Conservation (phyloP, 2,888 invertebrate genomes). For the Molorchus minor region DNA sequence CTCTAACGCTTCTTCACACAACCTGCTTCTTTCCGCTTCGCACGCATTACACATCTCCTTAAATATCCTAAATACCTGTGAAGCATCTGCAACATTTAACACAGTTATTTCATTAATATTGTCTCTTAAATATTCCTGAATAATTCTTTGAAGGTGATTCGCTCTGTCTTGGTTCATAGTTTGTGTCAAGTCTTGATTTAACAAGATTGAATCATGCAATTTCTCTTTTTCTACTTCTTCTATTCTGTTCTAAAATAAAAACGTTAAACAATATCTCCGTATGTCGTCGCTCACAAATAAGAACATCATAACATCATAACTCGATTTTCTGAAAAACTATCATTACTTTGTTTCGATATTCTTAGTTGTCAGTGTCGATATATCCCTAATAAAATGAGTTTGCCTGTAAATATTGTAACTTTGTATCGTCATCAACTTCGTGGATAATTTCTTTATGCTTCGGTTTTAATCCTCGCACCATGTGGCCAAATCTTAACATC, state of each 20-base stretch:
- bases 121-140: slow-evolving; percentile 57
- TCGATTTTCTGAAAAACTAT: no score
- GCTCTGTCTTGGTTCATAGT: slow-evolving; percentile 56
- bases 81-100: slow-evolving; percentile 57
- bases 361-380: not conserved
- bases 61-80: slow-evolving; percentile 55
- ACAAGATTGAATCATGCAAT: slow-evolving; percentile 56
- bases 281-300: no score
- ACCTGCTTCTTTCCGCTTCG: slow-evolving; percentile 43
- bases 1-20: slow-evolving; percentile 12
- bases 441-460: slow-evolving; percentile 35
- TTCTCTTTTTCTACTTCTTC: slow-evolving; percentile 53
- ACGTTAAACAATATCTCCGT: not conserved
- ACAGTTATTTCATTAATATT: slow-evolving; percentile 57
- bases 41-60: slow-evolving; percentile 54
- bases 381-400: not conserved
- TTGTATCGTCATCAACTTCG: slow-evolving; percentile 46
- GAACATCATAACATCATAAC: no score
- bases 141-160: slow-evolving; percentile 55
- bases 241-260: slow-evolving; percentile 51
- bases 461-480: slow-evolving; percentile 52
- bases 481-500: slow-evolving; percentile 59
- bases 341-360: no score
- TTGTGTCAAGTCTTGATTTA: slow-evolving; percentile 53
- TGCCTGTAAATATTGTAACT: slow-evolving; percentile 49